Base-by-base conservation (phyloP, 1,140 invertebrate genomes). In the Stenopsyche tienmushanensis region DNA sequence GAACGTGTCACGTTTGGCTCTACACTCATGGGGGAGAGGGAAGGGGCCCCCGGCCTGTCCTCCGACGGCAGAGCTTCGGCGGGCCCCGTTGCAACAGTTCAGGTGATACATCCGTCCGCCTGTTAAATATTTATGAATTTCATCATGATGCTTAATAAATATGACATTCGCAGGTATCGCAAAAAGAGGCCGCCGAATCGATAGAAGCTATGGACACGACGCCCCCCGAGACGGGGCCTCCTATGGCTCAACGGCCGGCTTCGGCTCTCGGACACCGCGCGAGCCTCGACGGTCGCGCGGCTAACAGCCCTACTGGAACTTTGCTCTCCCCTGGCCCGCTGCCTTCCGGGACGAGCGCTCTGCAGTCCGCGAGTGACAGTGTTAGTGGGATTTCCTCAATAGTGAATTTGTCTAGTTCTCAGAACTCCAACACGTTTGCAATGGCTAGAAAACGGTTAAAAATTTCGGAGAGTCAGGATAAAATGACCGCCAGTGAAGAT, bases 361-460 rank as follows among this genome's bases (percentile, higher is more conserved):
- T 60, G 8, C 52, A 54, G 3, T 42, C 53, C 8, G 34, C 23
- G 53, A 15, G 13, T 29, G 42, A 47, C 25, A 60, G 42, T 47
- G 24, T 1, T 3, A 20, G 41, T 47, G 57, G 44, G 2, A 2
- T 5, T 3, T 24, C 7, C 10, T 25, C 20, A 17, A 8, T 17
- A 25, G 13, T 21, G 13, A 41, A 39, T n/a, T 25, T 20, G 15
- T 42, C 41, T 20, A 58, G 66, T 73, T 13, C 75, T 74, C 49
- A 71, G 71, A 63, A 73, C 74, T 23, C 70, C 75, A 25, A 72
- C 77, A 5, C 67, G 71, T 45, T 71, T 72, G 20, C 76, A 5
- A 75, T 76, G 24, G 73, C 71, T 7, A 69, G 71, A 13, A 83
- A 80, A 67, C 77, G 78, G 21, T 55, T 79, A 0, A 78, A 79